Evolutionary conservation across 2,888 invertebrate species (phyloP), one percentile per base, ranked within the genome.

Genomic region (Xestobium rufovillosum): DNA sequence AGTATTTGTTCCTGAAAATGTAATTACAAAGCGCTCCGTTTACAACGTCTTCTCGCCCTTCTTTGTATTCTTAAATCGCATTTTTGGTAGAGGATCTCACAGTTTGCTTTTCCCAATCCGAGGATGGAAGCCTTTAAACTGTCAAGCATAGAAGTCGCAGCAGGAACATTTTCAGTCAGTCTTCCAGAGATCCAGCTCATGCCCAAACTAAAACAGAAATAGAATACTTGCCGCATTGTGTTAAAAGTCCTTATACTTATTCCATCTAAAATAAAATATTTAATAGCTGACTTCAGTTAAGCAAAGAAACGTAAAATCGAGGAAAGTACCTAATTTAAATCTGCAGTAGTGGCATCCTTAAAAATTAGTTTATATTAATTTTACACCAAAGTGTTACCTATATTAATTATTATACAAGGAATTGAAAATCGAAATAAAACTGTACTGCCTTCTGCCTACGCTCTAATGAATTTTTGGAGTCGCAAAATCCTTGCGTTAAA

Each of bases 141-240:
- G 40, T 73, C 71, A 44, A 76, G 52, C 66, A 69, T 73, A 39
- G 70, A 65, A 33, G 70, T 64, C 53, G 69, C 65, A 8, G 63
- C 57, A 16, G 64, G 54, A 30, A 60, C 44, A 40, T 52, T 57
- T 37, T 55, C 57, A 11, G 64, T 47, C 25, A 74, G 48, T 46
- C 65, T 65, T 1, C 82, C 78, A 0, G 80, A 77, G 4, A 78
- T 60, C 83, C 83, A 85, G 41, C 83, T 81, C 63, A 83, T 75
- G n/a, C 82, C 83, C 41, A 81, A 71, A 56, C 84, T 84, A 63
- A n/a, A 63, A 65, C 48, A 42, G 42, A 33, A n/a, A n/a, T n/a
- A n/a, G n/a, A n/a, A n/a, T n/a, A n/a, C n/a, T n/a, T n/a, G n/a
- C n/a, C n/a, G n/a, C n/a, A 40, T 26, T 34, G 12, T 26, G 9